phyloP scores from a whole-genome alignment of 2,888 invertebrate species.

The Rotaria magnacalcarata region DNA sequence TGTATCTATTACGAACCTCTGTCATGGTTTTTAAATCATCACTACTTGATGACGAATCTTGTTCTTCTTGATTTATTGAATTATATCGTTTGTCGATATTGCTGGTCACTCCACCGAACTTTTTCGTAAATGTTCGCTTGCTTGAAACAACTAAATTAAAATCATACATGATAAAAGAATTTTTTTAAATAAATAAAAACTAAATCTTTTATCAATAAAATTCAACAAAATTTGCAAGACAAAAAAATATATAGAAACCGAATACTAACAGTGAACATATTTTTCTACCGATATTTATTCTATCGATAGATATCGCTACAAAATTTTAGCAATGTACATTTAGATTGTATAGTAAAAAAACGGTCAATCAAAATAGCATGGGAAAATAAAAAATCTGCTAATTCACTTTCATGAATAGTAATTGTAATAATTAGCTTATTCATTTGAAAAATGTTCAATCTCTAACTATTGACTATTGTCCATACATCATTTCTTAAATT shows the following conservation, averaged over 20 bases:
- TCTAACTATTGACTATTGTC: too few species aligned
- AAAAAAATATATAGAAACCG: too few species aligned
- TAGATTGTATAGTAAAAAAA: too few species aligned
- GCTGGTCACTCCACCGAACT: conserved; percentile 37
- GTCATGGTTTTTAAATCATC: conserved; percentile 46
- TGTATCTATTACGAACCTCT: conserved; percentile 23
- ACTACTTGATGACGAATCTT: conserved; percentile 45
- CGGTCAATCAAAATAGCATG: too few species aligned
- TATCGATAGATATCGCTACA: not conserved
- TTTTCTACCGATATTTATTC: not conserved
- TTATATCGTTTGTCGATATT: conserved; percentile 39
- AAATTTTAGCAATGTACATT: not conserved
- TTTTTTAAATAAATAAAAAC: not conserved
- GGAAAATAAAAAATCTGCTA: too few species aligned
- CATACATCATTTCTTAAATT: too few species aligned
- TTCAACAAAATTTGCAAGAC: not conserved
- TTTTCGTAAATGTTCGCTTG: conserved; percentile 41
- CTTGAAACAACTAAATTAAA: conserved; percentile 21
- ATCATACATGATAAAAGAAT: too few species aligned
- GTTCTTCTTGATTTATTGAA: conserved; percentile 39
- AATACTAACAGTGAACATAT: too few species aligned
- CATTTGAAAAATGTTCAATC: too few species aligned
- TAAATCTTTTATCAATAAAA: not conserved
- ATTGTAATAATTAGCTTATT: too few species aligned
- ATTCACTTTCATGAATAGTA: too few species aligned